These are phyloP conservation scores for Nomia melanderi DNA, from an alignment of 1,140 invertebrate species.

Conservation along the genomic window DNA sequence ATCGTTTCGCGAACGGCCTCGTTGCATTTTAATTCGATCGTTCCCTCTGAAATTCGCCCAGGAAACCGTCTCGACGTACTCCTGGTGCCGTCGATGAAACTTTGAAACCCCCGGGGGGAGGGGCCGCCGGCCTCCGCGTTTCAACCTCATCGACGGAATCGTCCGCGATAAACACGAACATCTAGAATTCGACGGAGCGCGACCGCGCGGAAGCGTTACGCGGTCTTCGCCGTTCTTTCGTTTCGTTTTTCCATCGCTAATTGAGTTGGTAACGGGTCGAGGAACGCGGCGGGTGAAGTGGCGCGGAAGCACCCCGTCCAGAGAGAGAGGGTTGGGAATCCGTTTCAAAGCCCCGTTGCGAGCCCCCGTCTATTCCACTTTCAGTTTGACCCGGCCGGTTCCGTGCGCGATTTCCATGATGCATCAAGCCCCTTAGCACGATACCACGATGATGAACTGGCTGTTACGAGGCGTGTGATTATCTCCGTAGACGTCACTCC, in stretches of 20 bases:
- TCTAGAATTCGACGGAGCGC: background rate
- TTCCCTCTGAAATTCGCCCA: background rate
- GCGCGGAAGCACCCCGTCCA: background rate
- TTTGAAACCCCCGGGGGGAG: background rate
- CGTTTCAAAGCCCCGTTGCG: slow-evolving; percentile 19
- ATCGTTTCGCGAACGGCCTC: too few relatives aligned
- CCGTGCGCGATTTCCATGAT: slow-evolving; percentile 70
- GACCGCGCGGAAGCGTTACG: slow-evolving; percentile 9
- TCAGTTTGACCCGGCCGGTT: slow-evolving; percentile 54
- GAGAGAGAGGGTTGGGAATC: background rate
- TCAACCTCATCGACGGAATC: background rate
- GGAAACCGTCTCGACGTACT: background rate
- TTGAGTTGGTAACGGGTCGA: slow-evolving; percentile 53
- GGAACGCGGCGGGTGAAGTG: slow-evolving; percentile 21
- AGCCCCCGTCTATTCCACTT: slow-evolving; percentile 47
- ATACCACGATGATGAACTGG: slow-evolving; percentile 73
- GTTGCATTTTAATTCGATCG: slow-evolving; percentile 7
- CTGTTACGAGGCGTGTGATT: slow-evolving; percentile 74
- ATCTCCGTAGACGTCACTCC: slow-evolving; percentile 72
- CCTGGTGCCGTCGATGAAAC: background rate
- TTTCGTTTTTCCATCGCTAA: slow-evolving; percentile 57
- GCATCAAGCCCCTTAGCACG: slow-evolving; percentile 69
- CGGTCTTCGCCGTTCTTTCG: slow-evolving; percentile 5
- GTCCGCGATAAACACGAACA: background rate
- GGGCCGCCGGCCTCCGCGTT: too few relatives aligned